These are phyloP conservation scores for Gryon sp. DNA, from an alignment of 1,140 invertebrate species.

Conservation along the genomic window DNA sequence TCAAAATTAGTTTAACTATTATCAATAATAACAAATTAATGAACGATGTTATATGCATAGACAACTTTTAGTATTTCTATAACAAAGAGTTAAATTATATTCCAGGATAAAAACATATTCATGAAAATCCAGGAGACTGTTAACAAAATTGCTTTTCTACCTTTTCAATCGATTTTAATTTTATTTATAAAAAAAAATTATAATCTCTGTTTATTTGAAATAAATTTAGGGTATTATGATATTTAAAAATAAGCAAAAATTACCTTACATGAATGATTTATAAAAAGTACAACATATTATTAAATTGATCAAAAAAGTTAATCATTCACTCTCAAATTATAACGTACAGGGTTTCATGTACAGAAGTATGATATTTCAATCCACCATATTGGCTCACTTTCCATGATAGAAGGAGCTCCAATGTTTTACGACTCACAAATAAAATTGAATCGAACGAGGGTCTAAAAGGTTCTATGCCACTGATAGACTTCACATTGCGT, in stretches of 20 bases:
- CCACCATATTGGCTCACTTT: conserved; percentile 31
- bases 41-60: neutral
- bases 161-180: too few species aligned
- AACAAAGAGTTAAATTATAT: too few species aligned
- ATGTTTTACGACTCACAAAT: conserved; percentile 42
- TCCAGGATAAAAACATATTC: too few species aligned
- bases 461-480: conserved; percentile 41
- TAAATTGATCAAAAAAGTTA: neutral
- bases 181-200: too few species aligned
- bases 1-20: conserved; percentile 1
- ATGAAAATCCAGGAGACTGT: too few species aligned
- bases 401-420: conserved; percentile 30
- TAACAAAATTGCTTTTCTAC: too few species aligned
- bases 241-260: too few species aligned
- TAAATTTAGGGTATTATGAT: too few species aligned
- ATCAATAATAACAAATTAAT: neutral
- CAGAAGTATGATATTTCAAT: conserved; percentile 17
- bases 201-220: too few species aligned
- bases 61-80: neutral
- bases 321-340: neutral
- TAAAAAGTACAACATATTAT: too few species aligned
- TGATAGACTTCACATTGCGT: conserved; percentile 15
- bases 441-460: conserved; percentile 48
- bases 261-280: too few species aligned
- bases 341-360: too few species aligned